Percentiles rank a stretch among this genome's conserved stretches.
Evolutionary conservation across 2,888 invertebrate genomes (phyloP).

Genomic region (Amphipoea lucens): DNA sequence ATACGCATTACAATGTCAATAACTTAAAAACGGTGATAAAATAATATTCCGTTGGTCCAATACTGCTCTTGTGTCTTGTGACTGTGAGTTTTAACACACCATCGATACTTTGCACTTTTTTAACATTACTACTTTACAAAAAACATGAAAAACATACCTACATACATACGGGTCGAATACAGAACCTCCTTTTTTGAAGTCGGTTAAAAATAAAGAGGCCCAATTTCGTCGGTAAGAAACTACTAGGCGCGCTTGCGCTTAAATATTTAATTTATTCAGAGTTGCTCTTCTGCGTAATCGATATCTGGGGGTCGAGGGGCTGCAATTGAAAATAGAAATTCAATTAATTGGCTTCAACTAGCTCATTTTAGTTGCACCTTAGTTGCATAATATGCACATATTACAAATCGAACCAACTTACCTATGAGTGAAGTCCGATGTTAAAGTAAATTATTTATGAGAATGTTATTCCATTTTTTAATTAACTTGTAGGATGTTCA

Average conservation of each 20-base stretch:
- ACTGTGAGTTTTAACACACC: not conserved
- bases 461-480: not conserved
- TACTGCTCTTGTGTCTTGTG: not conserved
- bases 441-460: not conserved
- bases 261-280: conserved; percentile 29
- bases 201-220: not conserved
- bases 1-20: conserved; percentile 1
- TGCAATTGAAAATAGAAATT: conserved; percentile 17
- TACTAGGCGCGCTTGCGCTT: not conserved
- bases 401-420: not conserved
- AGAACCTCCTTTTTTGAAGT: too few relatives aligned
- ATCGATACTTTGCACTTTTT: not conserved
- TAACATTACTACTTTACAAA: not conserved
- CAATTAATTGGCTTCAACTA: not conserved
- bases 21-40: not conserved
- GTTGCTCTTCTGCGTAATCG: conserved; percentile 26
- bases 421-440: not conserved
- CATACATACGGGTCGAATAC: too few relatives aligned
- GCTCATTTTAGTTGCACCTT: not conserved
- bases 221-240: conserved; percentile 8
- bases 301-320: conserved; percentile 8
- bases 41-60: not conserved
- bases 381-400: not conserved
- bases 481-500: not conserved
- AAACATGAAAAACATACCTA: not conserved